Percentiles rank a stretch among this genome's conserved stretches.
Conservation (phyloP, 2,888 invertebrate species). For the Homarus gammarus region DNA sequence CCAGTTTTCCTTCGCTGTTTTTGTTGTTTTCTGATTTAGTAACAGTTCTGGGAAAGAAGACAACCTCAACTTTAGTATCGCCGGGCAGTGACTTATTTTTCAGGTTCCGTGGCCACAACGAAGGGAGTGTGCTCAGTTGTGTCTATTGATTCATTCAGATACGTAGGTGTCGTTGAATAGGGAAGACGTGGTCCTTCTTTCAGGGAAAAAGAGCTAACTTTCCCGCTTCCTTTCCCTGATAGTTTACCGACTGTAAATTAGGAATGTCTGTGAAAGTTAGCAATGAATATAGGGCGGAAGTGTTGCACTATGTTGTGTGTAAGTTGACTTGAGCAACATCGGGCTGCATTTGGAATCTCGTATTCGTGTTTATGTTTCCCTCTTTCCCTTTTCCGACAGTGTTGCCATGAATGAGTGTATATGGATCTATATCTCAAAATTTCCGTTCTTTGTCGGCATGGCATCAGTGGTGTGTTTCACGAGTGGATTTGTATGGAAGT, state of each 20-base stretch:
- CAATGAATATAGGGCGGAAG: not conserved
- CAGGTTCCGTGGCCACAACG: slow-evolving; percentile 16
- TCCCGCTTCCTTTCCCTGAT: not conserved
- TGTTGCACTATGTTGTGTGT: no score
- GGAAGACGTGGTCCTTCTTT: slow-evolving; percentile 41
- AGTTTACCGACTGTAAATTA: not conserved
- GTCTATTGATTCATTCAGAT: slow-evolving; percentile 70
- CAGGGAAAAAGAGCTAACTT: not conserved
- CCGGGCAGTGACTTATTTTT: slow-evolving; percentile 27
- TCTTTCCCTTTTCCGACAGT: not conserved
- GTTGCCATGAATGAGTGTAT: not conserved
- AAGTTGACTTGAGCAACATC: no score
- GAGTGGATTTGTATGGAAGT: no score
- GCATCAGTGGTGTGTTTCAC: no score
- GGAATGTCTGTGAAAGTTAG: not conserved
- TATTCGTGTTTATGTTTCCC: not conserved
- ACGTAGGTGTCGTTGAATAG: slow-evolving; percentile 45
- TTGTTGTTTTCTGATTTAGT: not conserved
- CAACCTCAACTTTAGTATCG: slow-evolving; percentile 2
- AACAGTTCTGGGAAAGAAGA: not conserved
- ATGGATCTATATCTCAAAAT: no score
- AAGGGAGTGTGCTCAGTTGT: slow-evolving; percentile 38
- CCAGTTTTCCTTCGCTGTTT: not conserved
- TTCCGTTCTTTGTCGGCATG: no score
- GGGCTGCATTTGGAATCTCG: not conserved